Evolutionary conservation across 2,113 vertebrate species (phyloP).

Genomic region (Cathartes aura): DNA sequence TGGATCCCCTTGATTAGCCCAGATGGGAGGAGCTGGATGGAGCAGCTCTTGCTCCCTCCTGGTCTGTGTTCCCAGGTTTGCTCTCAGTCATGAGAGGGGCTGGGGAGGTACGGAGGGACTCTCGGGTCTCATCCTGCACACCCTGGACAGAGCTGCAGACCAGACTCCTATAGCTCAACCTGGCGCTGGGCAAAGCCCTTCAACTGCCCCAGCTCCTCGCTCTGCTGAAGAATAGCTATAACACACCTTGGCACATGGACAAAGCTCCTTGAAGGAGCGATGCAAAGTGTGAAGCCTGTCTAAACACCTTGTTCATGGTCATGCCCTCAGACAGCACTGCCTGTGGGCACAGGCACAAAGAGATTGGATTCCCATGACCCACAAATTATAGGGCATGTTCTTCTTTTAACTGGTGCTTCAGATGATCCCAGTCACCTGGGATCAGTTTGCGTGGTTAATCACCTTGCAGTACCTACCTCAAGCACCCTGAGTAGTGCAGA

Average conservation of each 20-base stretch:
- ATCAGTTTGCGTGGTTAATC: background rate
- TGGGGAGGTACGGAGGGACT: background rate
- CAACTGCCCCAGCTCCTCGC: background rate
- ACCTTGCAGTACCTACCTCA: background rate
- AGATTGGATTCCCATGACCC: background rate
- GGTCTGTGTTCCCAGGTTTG: background rate
- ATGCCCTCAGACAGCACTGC: background rate
- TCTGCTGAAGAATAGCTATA: background rate
- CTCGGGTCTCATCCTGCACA: background rate
- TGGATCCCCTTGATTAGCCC: background rate
- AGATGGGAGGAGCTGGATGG: background rate
- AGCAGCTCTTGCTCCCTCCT: background rate
- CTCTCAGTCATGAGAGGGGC: background rate
- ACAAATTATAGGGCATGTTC: background rate
- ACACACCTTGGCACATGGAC: rapidly evolving
- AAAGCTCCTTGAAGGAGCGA: background rate
- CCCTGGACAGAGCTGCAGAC: background rate
- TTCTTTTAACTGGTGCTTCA: background rate
- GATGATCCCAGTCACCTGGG: background rate
- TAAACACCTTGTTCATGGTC: background rate
- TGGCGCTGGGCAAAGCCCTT: rapidly evolving
- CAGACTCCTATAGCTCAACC: background rate
- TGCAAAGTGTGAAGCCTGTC: background rate
- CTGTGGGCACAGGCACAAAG: background rate
- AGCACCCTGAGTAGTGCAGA: rapidly evolving